Percentiles rank a stretch among this genome's conserved stretches.
These are phyloP conservation scores for Xestoiulus laeticollis DNA, from an alignment of 2,888 invertebrate genomes.

Conservation along the genomic window DNA sequence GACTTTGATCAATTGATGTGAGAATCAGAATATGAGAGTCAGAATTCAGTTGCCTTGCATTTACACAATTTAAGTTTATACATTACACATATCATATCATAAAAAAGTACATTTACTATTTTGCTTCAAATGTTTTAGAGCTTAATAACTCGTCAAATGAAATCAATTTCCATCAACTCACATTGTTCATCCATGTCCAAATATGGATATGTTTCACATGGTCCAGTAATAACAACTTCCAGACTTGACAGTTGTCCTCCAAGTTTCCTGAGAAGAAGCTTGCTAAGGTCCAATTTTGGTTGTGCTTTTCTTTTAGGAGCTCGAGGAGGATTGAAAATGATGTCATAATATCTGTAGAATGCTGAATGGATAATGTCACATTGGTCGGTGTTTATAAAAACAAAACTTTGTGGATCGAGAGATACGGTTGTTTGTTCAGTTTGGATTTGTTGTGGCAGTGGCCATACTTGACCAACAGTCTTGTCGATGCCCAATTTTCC, in stretches of 20 bases:
- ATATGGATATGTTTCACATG: conserved; percentile 75
- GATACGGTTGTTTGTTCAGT: conserved; percentile 65
- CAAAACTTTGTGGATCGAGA: conserved; percentile 62
- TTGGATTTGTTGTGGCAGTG: conserved; percentile 69
- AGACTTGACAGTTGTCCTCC: conserved; percentile 67
- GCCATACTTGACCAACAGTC: conserved; percentile 73
- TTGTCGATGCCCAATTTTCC: conserved; percentile 20
- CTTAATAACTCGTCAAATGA: too few species aligned
- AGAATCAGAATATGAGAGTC: too few species aligned
- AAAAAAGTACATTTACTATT: too few species aligned
- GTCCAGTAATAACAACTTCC: conserved; percentile 69
- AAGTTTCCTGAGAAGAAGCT: neutral
- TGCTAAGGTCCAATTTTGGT: conserved; percentile 57
- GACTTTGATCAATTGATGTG: too few species aligned
- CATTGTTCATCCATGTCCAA: conserved; percentile 80
- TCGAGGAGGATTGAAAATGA: conserved; percentile 63
- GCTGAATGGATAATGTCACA: conserved; percentile 72
- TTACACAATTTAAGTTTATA: too few species aligned
- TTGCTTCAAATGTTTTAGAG: too few species aligned
- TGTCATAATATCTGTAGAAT: conserved; percentile 67
- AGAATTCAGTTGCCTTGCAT: too few species aligned
- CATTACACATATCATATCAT: too few species aligned
- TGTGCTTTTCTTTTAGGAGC: conserved; percentile 57
- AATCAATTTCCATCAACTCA: conserved; percentile 65
- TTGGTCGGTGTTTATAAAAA: conserved; percentile 62